phyloP scores from a whole-genome alignment of 2,888 invertebrate genomes.

The Thysanoteuthis rhombus region DNA sequence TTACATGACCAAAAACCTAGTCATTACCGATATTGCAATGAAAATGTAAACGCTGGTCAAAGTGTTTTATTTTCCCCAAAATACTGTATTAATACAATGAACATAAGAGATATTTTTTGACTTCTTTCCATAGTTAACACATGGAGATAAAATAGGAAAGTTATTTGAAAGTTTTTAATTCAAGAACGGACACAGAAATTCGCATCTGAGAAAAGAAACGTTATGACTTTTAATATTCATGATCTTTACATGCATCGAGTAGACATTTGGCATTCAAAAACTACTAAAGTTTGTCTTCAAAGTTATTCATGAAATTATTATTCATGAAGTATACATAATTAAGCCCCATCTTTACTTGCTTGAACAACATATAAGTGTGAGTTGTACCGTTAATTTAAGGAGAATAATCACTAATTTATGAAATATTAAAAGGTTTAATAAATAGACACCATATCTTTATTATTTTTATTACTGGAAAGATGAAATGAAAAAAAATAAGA shows the following conservation, averaged over 20 bases:
- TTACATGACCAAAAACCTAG: too few species aligned
- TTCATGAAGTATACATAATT: background rate
- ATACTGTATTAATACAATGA: background rate
- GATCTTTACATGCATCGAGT: background rate
- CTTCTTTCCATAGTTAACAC: too few species aligned
- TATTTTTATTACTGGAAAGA: background rate
- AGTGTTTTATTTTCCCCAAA: background rate
- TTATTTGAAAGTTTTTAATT: background rate
- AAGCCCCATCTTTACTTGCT: background rate
- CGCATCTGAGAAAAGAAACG: background rate
- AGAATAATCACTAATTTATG: background rate
- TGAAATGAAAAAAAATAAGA: background rate
- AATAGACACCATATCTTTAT: background rate
- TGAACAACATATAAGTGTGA: background rate
- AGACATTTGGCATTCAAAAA: background rate
- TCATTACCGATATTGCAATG: background rate
- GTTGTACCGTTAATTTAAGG: background rate
- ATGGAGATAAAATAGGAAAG: too few species aligned
- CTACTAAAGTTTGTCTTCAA: background rate
- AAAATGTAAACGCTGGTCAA: background rate
- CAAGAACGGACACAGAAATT: background rate
- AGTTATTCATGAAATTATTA: background rate
- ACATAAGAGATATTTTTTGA: too few species aligned
- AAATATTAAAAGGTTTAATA: background rate
- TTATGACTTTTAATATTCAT: background rate